Percentiles rank a stretch among this genome's conserved stretches.
These are phyloP conservation scores for Trachythela sp. DNA, from an alignment of 64 coral and sea anemone genomes.

Conservation along the genomic window DNA sequence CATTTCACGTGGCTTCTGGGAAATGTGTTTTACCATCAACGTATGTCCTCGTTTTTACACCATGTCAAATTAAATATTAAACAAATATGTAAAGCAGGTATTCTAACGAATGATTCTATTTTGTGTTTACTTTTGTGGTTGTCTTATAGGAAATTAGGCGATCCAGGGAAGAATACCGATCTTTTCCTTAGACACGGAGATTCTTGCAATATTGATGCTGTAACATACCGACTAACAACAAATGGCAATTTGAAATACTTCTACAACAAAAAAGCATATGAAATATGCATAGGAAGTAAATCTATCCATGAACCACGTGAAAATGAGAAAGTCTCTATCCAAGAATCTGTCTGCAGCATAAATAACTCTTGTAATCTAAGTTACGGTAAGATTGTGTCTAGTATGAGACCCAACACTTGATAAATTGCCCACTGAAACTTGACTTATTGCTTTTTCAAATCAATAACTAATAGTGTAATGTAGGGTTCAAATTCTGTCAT, in stretches of 20 bases:
- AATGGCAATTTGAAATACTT: neutral
- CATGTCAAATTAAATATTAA: neutral
- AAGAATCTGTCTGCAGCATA: neutral
- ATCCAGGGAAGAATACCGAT: neutral
- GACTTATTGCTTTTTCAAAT: too few species aligned
- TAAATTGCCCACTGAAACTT: too few species aligned
- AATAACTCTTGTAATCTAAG: neutral
- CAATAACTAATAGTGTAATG: too few species aligned
- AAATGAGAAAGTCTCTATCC: neutral
- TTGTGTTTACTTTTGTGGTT: too few species aligned
- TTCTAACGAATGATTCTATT: too few species aligned
- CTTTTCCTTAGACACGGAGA: neutral
- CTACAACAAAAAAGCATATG: neutral
- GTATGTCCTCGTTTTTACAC: too few species aligned
- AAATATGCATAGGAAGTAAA: neutral
- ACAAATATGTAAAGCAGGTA: too few species aligned
- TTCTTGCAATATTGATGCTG: neutral
- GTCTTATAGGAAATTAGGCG: too few species aligned
- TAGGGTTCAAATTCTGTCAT: too few species aligned
- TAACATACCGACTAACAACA: neutral
- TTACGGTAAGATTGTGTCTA: neutral
- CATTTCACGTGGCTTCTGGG: neutral
- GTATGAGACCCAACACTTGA: too few species aligned
- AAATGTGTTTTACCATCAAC: neutral
- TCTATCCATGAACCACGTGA: neutral